phyloP scores from a whole-genome alignment of 1,140 invertebrate genomes.

The Solen grandis region DNA sequence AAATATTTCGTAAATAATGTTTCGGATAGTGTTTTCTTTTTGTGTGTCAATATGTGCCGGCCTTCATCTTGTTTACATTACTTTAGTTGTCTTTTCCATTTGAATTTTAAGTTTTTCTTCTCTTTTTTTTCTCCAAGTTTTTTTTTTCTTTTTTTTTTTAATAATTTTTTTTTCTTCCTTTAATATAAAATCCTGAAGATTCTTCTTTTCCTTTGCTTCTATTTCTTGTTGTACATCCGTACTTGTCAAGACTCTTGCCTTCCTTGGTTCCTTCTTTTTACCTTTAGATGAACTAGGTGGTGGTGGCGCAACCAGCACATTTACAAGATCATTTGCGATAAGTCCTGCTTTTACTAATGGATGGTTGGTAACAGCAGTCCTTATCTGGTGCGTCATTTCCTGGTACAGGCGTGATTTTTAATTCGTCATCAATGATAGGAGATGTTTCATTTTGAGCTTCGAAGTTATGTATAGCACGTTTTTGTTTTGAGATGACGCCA shows the following conservation, averaged over 20 bases:
- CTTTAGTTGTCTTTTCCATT: not conserved
- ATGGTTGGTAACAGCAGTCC: not conserved
- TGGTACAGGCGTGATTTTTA: too few relatives aligned
- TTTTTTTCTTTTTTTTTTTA: slow-evolving; percentile 15
- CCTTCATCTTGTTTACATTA: too few relatives aligned
- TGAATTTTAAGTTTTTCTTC: not conserved
- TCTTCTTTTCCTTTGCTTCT: not conserved
- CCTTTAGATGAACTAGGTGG: not conserved
- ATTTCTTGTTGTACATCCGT: not conserved
- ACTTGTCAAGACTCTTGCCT: not conserved
- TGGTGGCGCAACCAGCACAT: slow-evolving; percentile 14
- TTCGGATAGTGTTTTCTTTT: too few relatives aligned
- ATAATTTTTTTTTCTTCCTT: slow-evolving; percentile 10
- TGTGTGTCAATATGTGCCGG: too few relatives aligned
- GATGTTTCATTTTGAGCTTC: too few relatives aligned
- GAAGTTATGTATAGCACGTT: too few relatives aligned
- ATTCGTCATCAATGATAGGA: too few relatives aligned
- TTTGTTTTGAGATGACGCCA: not conserved
- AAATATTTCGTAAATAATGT: too few relatives aligned
- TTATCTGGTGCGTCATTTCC: too few relatives aligned
- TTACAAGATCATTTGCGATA: slow-evolving; percentile 35
- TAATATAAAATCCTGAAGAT: not conserved
- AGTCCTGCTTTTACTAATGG: slow-evolving; percentile 29
- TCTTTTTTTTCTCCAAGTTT: not conserved
- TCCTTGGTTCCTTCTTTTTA: not conserved